These are phyloP conservation scores for Ursus arctos DNA, from an alignment of 2,113 vertebrate genomes.

Conservation along the genomic window DNA sequence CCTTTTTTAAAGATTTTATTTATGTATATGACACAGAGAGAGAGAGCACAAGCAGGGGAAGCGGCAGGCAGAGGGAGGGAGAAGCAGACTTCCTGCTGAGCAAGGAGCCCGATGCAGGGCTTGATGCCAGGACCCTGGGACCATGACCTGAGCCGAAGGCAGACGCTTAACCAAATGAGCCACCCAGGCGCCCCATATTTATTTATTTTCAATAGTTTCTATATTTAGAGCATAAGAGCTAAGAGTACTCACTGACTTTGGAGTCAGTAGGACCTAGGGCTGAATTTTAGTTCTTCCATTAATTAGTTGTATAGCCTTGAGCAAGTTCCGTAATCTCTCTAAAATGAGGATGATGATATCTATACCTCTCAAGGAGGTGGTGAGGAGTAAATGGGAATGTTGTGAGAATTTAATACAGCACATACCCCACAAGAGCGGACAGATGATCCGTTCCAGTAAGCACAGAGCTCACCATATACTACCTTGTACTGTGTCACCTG, in stretches of 20 bases:
- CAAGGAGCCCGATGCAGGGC: too few species aligned
- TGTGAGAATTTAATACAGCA: not conserved
- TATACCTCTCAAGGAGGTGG: not conserved
- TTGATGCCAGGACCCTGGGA: too few species aligned
- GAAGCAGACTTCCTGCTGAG: too few species aligned
- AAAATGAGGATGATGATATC: not conserved
- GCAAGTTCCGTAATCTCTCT: not conserved
- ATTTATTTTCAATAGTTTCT: constrained; percentile 2
- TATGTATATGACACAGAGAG: too few species aligned
- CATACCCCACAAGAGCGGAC: not conserved
- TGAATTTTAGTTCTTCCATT: constrained; percentile 12
- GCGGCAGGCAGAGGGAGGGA: too few species aligned
- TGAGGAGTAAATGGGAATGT: not conserved
- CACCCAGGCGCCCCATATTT: too few species aligned
- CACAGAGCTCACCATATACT: not conserved
- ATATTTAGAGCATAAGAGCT: not conserved
- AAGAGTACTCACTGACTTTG: not conserved
- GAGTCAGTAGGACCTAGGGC: not conserved
- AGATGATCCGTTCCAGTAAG: not conserved
- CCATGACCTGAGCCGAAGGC: too few species aligned
- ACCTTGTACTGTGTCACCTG: not conserved
- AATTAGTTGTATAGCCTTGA: not conserved
- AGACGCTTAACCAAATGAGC: too few species aligned
- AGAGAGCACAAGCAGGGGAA: too few species aligned
- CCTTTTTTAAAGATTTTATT: too few species aligned